A percentile compares a stretch with the other conserved stretches of the same genome.
Conservation (phyloP, 2,797 vertebrate genomes). For the Eupleurogrammus muticus region DNA sequence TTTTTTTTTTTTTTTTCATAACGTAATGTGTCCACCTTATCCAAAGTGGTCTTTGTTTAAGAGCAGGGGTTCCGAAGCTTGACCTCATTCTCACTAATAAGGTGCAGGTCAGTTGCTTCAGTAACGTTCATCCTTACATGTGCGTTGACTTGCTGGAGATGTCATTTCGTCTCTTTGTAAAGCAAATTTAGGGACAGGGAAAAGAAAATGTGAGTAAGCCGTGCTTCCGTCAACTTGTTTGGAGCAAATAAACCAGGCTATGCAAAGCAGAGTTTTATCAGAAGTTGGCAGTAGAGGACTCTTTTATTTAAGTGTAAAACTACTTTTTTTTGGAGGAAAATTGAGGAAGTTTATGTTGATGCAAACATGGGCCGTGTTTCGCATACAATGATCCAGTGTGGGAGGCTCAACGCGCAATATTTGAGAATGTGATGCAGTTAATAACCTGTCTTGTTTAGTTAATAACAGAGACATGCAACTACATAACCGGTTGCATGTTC, state of each 20-base stretch:
- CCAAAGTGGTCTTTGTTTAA: conserved; percentile 60
- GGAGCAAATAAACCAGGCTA: no score
- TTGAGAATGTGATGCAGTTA: not conserved
- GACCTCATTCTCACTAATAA: conserved; percentile 61
- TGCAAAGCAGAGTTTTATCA: no score
- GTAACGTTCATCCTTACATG: conserved; percentile 5
- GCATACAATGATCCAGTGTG: not conserved
- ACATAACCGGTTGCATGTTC: not conserved
- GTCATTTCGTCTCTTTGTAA: no score
- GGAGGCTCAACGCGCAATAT: not conserved
- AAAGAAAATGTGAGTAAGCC: no score
- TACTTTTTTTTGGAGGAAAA: no score
- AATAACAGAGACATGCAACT: no score
- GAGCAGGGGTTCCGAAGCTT: conserved; percentile 44
- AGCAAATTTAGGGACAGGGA: no score
- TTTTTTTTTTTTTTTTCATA: no score
- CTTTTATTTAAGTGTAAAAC: no score
- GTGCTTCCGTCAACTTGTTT: no score
- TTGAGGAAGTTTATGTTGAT: no score
- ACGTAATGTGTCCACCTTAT: conserved; percentile 65
- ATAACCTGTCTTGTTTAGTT: not conserved
- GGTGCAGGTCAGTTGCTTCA: conserved; percentile 31
- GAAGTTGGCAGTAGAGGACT: no score
- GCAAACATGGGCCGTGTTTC: not conserved
- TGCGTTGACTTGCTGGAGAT: not conserved